phyloP scores from a whole-genome alignment of 2,888 invertebrate genomes.

The Protophormia terraenovae region DNA sequence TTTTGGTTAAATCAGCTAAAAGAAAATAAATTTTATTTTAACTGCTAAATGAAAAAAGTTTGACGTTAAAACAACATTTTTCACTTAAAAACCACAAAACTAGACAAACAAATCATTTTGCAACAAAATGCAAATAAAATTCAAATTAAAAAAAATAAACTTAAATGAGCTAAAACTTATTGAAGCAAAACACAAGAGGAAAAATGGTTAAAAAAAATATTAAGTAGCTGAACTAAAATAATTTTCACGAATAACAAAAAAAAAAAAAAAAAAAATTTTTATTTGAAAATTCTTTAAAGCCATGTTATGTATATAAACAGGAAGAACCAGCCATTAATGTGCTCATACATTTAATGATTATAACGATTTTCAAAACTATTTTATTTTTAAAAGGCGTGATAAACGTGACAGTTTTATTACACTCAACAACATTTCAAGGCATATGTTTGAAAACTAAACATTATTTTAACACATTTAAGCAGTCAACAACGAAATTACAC shows the following conservation, averaged over 20 bases:
- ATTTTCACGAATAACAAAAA: conserved; percentile 27
- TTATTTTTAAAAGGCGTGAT: conserved; percentile 71
- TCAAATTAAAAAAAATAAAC: no score
- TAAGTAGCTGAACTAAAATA: conserved; percentile 10
- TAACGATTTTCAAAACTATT: conserved; percentile 59
- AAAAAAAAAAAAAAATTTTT: no score
- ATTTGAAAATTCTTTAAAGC: conserved; percentile 61
- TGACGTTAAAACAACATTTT: conserved; percentile 75
- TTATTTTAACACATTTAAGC: conserved; percentile 57
- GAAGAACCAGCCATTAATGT: conserved; percentile 52
- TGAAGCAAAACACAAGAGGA: background rate
- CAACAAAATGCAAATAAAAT: background rate
- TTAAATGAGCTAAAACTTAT: conserved; percentile 35
- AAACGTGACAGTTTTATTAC: conserved; percentile 72
- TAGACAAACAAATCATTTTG: conserved; percentile 50
- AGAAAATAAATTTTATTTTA: conserved; percentile 24
- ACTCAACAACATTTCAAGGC: conserved; percentile 66
- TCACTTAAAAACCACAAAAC: conserved; percentile 73
- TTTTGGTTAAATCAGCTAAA: background rate
- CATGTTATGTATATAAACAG: conserved; percentile 29
- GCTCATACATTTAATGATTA: conserved; percentile 41
- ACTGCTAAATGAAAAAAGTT: conserved; percentile 34
- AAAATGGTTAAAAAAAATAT: conserved; percentile 18
- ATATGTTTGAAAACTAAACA: conserved; percentile 65
- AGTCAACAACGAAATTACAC: conserved; percentile 36